A percentile compares a stretch with the other conserved stretches of the same genome.
Evolutionary conservation across 2,888 invertebrate genomes (phyloP).

Genomic region (Cabera pusaria): DNA sequence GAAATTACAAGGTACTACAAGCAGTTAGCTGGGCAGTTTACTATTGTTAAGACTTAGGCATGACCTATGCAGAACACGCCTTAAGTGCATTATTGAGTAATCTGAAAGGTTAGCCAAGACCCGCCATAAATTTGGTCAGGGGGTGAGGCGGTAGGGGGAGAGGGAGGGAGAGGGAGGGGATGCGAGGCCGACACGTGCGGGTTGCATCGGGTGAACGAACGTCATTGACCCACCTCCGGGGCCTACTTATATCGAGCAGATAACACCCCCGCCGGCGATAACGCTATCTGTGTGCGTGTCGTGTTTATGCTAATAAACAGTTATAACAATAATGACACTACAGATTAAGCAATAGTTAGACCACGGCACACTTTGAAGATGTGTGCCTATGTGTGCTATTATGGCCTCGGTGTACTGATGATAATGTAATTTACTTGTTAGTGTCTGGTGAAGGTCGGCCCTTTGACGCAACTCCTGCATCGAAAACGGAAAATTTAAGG

Average conservation of each 20-base stretch:
- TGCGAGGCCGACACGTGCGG: constrained; percentile 75
- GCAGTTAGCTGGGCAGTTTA: background rate
- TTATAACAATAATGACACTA: constrained; percentile 10
- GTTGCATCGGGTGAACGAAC: constrained; percentile 78
- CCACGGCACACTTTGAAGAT: constrained; percentile 30
- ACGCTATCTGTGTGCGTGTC: constrained; percentile 36
- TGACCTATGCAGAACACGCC: constrained; percentile 15
- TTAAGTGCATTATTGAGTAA: constrained; percentile 20
- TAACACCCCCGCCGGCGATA: constrained; percentile 70
- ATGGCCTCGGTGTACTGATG: constrained; percentile 35
- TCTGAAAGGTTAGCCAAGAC: constrained; percentile 30
- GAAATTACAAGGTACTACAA: background rate
- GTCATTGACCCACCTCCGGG: constrained; percentile 80
- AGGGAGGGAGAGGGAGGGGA: constrained; percentile 34
- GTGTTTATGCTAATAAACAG: constrained; percentile 40
- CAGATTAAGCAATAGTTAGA: too few relatives aligned
- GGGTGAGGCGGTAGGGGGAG: constrained; percentile 26
- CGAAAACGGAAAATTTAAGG: constrained; percentile 22
- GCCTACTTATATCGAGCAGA: constrained; percentile 67
- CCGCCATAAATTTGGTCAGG: constrained; percentile 26
- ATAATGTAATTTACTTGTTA: constrained; percentile 44
- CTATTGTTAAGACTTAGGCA: background rate
- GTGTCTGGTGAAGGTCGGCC: constrained; percentile 31
- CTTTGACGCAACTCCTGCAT: constrained; percentile 24
- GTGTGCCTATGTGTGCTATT: constrained; percentile 34